Evolutionary conservation across 2,888 invertebrate genomes (phyloP), one percentile per base, ranked within the genome.

Genomic region (Nymphalis urticae): DNA sequence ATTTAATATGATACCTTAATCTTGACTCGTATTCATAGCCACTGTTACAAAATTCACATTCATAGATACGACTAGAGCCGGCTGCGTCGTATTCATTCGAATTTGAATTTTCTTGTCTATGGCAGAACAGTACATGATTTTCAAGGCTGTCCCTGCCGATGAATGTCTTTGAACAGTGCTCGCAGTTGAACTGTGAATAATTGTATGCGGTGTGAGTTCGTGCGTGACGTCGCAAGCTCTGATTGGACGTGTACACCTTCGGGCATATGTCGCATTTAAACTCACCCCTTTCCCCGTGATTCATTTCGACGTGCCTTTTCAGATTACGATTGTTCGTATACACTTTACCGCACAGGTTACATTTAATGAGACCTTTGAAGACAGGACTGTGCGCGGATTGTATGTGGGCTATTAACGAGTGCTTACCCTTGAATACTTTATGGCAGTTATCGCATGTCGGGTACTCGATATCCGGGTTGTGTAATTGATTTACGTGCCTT

Each of bases 161-260:
- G 0, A 84, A 73, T 0, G 72, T 54, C 73, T 79, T 82, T n/a
- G 66, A 58, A 48, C 84, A 82, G 48, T 64, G 75, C 4, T 77
- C 75, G 9, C 83, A 85, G 0, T 72, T 68, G 5, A 69, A 74
- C 6, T 78, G 75, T 0, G 82, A 81, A 1, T 73, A 69, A 32
- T 75, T 78, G 0, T 84, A 50, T 1, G 2, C 48, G 2, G 53
- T 79, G 0, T 89, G 73, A 0, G 82, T 82, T 24, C 77, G 75
- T 0, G 78, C 73, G 63, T 90, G 90, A 0, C 88, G 75, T 59
- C 80, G 75, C 2, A 90, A 73, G 66, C 88, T 89, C 36, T 88
- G 87, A 67, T 87, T 88, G 0, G 88, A 87, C 0, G 85, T 85
- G 68, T 89, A 90, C 0, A 85, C 80, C 78, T 89, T 90, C 0